phyloP scores from a whole-genome alignment of 2,888 invertebrate genomes.

The Liodrosophila aerea region DNA sequence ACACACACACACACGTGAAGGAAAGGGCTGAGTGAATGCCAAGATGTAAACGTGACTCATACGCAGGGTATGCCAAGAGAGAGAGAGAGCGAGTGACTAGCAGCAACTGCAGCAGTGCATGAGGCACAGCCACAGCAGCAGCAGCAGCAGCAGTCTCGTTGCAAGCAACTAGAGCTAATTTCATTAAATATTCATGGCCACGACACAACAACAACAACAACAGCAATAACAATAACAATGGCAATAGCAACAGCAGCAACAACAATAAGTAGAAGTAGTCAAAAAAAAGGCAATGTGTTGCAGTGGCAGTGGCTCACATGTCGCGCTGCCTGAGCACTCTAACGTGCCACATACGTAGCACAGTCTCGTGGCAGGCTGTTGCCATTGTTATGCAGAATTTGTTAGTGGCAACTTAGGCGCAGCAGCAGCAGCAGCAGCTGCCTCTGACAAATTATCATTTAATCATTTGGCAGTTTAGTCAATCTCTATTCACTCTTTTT shows the following conservation, averaged over 20 bases:
- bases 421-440: constrained; percentile 38
- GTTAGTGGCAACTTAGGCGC: constrained; percentile 47
- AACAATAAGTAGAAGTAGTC: constrained; percentile 36
- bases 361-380: constrained; percentile 13
- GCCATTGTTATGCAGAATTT: constrained; percentile 44
- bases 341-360: constrained; percentile 29
- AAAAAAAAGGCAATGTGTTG: neutral
- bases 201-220: constrained; percentile 33
- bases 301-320: constrained; percentile 10
- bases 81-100: constrained; percentile 29
- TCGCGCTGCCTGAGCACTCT: constrained; percentile 21
- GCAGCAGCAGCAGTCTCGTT: constrained; percentile 20
- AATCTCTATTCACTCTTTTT: constrained; percentile 4
- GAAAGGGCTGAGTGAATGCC: neutral
- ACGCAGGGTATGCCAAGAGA: constrained; percentile 14
- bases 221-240: constrained; percentile 10
- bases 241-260: constrained; percentile 9
- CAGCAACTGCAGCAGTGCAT: constrained; percentile 19
- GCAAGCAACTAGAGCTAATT: constrained; percentile 69
- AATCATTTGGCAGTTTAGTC: constrained; percentile 58
- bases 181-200: constrained; percentile 75
- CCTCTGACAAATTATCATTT: constrained; percentile 71
- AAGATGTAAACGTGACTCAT: constrained; percentile 23
- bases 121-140: constrained; percentile 42
- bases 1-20: constrained; percentile 2